Evolutionary conservation across 1,140 invertebrate genomes (phyloP).

Genomic region (Macrobrachium nipponense): DNA sequence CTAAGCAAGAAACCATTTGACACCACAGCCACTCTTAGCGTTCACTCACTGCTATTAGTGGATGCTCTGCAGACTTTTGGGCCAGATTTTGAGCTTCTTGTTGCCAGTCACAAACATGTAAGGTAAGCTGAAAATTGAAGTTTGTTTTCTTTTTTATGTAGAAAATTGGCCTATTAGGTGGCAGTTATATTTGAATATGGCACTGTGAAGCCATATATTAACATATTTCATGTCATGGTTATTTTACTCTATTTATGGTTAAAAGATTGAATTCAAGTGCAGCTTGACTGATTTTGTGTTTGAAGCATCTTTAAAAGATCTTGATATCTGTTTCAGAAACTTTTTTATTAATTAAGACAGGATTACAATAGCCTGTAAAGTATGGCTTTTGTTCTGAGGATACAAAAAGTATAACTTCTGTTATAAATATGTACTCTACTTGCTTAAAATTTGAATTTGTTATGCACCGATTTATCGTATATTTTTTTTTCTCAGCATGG

Average conservation of each 20-base stretch:
- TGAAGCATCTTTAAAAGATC: no score
- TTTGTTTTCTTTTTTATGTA: no score
- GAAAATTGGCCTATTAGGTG: no score
- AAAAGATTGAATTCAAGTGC: neutral
- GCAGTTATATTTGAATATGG: no score
- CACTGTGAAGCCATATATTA: no score
- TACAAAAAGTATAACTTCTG: no score
- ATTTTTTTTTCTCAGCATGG: conserved; percentile 77
- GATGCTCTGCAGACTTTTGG: conserved; percentile 96
- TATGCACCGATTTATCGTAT: conserved; percentile 3
- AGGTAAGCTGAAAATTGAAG: conserved; percentile 70
- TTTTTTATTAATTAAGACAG: no score
- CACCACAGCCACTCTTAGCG: conserved; percentile 82
- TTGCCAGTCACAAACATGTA: conserved; percentile 94
- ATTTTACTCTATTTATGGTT: neutral
- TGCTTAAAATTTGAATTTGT: neutral
- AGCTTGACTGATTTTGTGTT: no score
- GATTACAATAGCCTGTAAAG: no score
- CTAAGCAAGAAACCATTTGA: conserved; percentile 79
- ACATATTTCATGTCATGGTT: no score
- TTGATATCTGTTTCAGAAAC: no score
- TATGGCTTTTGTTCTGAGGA: no score
- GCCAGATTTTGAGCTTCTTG: conserved; percentile 91
- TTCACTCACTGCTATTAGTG: conserved; percentile 91
- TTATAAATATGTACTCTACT: neutral